Conservation (phyloP, 2,113 vertebrate genomes). For the Porphyrio hochstetteri region DNA sequence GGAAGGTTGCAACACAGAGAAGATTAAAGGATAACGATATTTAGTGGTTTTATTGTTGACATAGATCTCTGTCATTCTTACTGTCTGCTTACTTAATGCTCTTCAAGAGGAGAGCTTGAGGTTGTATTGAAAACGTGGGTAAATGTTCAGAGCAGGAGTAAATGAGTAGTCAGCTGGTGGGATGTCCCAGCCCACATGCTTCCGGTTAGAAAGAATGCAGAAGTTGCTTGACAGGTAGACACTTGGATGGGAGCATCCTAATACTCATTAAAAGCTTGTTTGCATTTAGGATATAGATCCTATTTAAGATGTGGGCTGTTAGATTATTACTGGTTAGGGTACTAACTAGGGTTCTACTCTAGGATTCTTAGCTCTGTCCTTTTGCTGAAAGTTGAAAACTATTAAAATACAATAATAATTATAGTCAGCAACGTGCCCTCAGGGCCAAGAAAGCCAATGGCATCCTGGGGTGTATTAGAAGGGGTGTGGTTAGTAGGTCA, state of each 20-base stretch:
- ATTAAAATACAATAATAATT: not conserved
- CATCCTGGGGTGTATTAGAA: too few species aligned
- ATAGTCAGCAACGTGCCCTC: not conserved
- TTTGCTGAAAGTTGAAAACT: not conserved
- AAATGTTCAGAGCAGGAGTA: not conserved
- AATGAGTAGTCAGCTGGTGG: not conserved
- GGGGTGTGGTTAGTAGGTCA: too few species aligned
- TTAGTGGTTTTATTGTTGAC: not conserved
- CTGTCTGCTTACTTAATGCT: not conserved
- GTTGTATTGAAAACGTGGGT: not conserved
- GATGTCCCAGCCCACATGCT: fast-evolving
- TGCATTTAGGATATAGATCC: not conserved
- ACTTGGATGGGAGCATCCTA: not conserved
- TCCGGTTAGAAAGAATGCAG: not conserved
- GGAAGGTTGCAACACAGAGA: not conserved
- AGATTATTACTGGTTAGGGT: not conserved
- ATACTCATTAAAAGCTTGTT: not conserved
- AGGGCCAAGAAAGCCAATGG: too few species aligned
- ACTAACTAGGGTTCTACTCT: not conserved
- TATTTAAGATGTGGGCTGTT: not conserved
- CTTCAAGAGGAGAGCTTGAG: not conserved
- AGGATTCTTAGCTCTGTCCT: not conserved
- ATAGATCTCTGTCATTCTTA: not conserved
- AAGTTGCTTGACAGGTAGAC: not conserved
- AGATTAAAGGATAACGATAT: not conserved